Conservation (phyloP, 2,797 vertebrate genomes). For the Rhynchonycteris naso region DNA sequence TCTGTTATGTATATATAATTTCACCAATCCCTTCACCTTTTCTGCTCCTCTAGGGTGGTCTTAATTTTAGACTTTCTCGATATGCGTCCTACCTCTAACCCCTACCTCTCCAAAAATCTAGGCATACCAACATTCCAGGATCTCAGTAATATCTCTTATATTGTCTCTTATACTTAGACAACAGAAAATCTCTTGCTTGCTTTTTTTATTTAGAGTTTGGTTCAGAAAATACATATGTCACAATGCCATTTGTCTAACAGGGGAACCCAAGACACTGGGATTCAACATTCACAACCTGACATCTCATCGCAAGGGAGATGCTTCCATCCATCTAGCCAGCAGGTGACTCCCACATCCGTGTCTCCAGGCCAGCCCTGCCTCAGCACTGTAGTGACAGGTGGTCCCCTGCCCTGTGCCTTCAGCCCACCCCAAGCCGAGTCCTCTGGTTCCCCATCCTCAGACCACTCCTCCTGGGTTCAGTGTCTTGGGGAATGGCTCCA, state of each 20-base stretch:
- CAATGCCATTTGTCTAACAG: background rate
- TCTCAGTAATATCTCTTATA: too few relatives aligned
- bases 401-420: background rate
- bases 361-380: background rate
- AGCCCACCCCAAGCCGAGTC: background rate
- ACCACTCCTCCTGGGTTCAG: background rate
- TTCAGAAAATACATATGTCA: background rate
- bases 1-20: too few relatives aligned
- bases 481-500: background rate
- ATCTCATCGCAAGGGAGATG: background rate
- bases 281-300: background rate
- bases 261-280: background rate
- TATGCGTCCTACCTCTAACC: background rate
- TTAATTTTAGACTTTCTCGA: background rate
- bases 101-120: background rate
- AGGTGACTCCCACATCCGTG: background rate
- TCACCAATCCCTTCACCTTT: too few relatives aligned
- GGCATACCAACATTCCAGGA: background rate
- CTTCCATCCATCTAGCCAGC: background rate
- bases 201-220: background rate
- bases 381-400: background rate
- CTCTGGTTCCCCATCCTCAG: background rate
- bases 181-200: background rate
- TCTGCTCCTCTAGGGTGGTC: background rate
- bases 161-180: background rate